Percentiles rank a stretch among this genome's conserved stretches.
These are phyloP conservation scores for Drusus annulatus DNA, from an alignment of 1,140 invertebrate genomes.

Conservation along the genomic window DNA sequence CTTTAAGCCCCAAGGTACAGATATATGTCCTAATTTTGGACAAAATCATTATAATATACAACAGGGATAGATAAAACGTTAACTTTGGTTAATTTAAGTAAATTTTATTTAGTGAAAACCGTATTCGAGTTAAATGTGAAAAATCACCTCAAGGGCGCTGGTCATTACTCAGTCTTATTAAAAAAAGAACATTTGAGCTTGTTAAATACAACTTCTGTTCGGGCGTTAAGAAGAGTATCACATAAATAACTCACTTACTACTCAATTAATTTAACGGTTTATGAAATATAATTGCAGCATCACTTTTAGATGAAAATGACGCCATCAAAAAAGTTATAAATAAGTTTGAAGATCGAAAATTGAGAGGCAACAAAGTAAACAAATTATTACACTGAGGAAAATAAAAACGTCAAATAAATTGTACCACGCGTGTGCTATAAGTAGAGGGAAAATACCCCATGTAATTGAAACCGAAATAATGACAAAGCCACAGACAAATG, in stretches of 20 bases:
- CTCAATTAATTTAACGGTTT: conserved; percentile 1
- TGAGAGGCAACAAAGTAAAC: neutral
- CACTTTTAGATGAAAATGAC: neutral
- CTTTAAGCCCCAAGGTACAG: too few species aligned
- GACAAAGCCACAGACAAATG: conserved; percentile 29
- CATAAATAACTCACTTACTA: neutral
- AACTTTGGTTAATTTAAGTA: too few species aligned
- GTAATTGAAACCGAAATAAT: conserved; percentile 35
- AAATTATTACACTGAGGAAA: conserved; percentile 19
- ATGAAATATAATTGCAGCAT: conserved; percentile 8
- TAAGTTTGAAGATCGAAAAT: neutral
- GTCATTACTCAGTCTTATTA: too few species aligned
- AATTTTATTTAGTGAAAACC: too few species aligned
- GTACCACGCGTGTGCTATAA: conserved; percentile 1
- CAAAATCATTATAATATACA: too few species aligned
- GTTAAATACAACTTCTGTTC: too few species aligned
- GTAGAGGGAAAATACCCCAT: conserved; percentile 9
- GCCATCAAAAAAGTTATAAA: neutral
- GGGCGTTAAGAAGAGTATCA: too few species aligned
- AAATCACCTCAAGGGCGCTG: too few species aligned
- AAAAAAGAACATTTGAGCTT: too few species aligned
- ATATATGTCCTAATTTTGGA: too few species aligned
- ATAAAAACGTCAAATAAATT: conserved; percentile 36
- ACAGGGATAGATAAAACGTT: too few species aligned
- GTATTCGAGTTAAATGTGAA: too few species aligned